Percentiles rank a stretch among this genome's conserved stretches.
These are phyloP conservation scores for Osmerus mordax DNA, from an alignment of 2,113 vertebrate genomes.

Conservation along the genomic window DNA sequence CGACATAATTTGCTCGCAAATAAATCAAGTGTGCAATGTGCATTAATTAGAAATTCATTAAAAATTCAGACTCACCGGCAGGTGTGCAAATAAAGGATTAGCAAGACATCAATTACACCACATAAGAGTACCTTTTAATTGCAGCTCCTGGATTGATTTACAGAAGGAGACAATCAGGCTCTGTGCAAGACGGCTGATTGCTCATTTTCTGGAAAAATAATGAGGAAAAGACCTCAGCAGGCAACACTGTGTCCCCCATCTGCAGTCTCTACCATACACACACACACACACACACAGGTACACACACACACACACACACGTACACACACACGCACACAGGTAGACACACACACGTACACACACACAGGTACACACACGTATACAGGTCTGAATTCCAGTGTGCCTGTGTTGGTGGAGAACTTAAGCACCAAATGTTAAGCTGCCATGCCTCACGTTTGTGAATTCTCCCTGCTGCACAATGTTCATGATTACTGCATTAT, in stretches of 20 bases:
- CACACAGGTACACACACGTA: slow-evolving; percentile 41
- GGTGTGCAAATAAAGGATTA: slow-evolving; percentile 84
- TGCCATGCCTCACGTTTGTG: slow-evolving; percentile 68
- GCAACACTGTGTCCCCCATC: slow-evolving; percentile 48
- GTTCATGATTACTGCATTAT: slow-evolving; percentile 70
- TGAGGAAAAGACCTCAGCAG: slow-evolving; percentile 69
- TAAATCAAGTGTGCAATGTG: slow-evolving; percentile 76
- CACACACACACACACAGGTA: slow-evolving; percentile 20
- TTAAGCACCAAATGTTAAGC: slow-evolving; percentile 67
- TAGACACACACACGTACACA: slow-evolving; percentile 12
- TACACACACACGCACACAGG: slow-evolving; percentile 46
- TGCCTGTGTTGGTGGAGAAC: slow-evolving; percentile 59
- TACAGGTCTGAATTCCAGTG: slow-evolving; percentile 57
- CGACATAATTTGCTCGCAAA: slow-evolving; percentile 70
- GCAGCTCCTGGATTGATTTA: slow-evolving; percentile 78
- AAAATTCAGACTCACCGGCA: slow-evolving; percentile 76
- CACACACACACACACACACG: slow-evolving; percentile 9
- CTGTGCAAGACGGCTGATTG: slow-evolving; percentile 70
- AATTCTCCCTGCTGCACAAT: slow-evolving; percentile 68
- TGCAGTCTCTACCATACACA: slow-evolving; percentile 41
- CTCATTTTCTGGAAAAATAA: slow-evolving; percentile 75
- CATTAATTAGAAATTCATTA: slow-evolving; percentile 82
- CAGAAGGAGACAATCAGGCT: slow-evolving; percentile 73
- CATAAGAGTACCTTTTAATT: slow-evolving; percentile 81
- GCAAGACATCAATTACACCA: slow-evolving; percentile 77